Percentiles rank a stretch among this genome's conserved stretches.
Evolutionary conservation across 2,797 vertebrate genomes (phyloP).

Genomic region (Lepilemur ruficaudatus): DNA sequence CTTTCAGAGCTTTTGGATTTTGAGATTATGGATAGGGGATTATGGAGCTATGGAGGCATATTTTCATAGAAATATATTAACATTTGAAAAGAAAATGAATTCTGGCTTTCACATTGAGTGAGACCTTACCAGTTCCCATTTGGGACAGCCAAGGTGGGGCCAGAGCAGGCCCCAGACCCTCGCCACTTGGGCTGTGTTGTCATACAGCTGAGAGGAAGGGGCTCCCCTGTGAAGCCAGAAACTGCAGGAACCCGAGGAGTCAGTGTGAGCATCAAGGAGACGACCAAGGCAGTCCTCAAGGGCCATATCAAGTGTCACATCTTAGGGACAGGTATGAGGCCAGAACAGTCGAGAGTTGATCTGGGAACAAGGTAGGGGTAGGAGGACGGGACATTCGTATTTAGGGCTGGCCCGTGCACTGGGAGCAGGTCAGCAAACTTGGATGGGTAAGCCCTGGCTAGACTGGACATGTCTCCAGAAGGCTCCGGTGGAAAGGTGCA

Average conservation of each 20-base stretch:
- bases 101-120: background rate
- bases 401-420: background rate
- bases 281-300: background rate
- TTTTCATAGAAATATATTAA: background rate
- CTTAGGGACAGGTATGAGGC: background rate
- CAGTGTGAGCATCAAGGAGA: background rate
- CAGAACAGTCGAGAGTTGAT: background rate
- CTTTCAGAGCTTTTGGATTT: background rate
- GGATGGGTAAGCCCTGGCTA: background rate
- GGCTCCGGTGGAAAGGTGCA: background rate
- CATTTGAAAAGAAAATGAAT: background rate
- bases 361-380: background rate
- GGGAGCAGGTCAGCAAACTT: background rate
- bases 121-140: background rate
- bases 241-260: background rate
- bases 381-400: background rate
- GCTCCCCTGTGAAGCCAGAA: background rate
- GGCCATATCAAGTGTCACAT: background rate
- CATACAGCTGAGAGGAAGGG: background rate
- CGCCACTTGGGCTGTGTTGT: background rate
- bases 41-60: background rate
- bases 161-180: background rate
- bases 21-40: background rate
- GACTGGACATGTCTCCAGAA: background rate
- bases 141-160: background rate